Evolutionary conservation across 1,140 invertebrate species (phyloP).

Genomic region (Hyposmocoma kahamanoa): DNA sequence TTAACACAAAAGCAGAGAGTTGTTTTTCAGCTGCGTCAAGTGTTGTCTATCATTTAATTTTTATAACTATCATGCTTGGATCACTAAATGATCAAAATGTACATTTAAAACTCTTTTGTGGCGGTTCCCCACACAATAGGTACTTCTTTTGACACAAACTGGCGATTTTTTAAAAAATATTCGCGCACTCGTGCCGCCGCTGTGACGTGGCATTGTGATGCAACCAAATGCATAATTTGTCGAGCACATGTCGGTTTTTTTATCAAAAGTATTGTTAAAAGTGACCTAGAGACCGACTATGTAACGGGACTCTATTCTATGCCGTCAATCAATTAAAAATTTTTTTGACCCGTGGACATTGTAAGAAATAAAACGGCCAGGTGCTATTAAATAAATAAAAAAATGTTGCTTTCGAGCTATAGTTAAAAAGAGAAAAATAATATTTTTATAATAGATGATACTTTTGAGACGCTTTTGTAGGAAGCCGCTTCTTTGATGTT

Average conservation of each 20-base stretch:
- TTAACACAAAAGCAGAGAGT: too few species aligned
- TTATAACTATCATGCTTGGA: too few species aligned
- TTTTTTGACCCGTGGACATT: conserved; percentile 64
- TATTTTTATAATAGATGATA: too few species aligned
- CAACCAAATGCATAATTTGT: conserved; percentile 69
- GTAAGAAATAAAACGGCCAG: conserved; percentile 52
- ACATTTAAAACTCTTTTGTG: too few species aligned
- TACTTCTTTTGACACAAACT: conserved; percentile 52
- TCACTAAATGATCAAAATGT: too few species aligned
- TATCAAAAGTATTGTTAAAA: conserved; percentile 46
- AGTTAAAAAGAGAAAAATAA: too few species aligned
- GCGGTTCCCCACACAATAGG: conserved; percentile 39
- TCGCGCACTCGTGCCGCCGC: conserved; percentile 49
- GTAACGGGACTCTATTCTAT: conserved; percentile 50
- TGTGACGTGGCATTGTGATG: conserved; percentile 51
- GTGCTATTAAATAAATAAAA: conserved; percentile 40
- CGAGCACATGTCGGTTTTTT: conserved; percentile 67
- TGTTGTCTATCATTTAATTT: too few species aligned
- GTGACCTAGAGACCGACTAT: conserved; percentile 53
- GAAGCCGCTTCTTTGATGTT: too few species aligned
- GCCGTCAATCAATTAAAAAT: conserved; percentile 51
- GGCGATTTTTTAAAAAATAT: conserved; percentile 54
- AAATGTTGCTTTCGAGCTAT: conserved; percentile 18
- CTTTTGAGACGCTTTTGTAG: too few species aligned
- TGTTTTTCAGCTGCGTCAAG: too few species aligned